A percentile compares a stretch with the other conserved stretches of the same genome.
Conservation (phyloP, 2,113 vertebrate genomes). For the Boulengeromyrus knoepffleri region DNA sequence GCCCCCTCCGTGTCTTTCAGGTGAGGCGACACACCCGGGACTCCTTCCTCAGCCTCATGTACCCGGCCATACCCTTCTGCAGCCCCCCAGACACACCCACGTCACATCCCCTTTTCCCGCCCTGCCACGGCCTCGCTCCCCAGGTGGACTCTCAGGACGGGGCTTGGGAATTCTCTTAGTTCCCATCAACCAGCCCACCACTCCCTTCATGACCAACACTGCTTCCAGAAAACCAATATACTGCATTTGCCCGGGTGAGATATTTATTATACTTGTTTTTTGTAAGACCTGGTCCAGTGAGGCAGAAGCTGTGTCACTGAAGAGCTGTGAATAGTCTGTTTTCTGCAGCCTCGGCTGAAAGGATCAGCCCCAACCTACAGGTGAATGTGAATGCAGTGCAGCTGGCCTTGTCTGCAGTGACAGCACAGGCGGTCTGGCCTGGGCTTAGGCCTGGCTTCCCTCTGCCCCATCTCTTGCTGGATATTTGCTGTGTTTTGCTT, state of each 20-base stretch:
- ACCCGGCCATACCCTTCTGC: constrained; percentile 68
- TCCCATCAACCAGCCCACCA: not conserved
- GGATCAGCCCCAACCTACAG: not conserved
- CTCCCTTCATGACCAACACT: constrained; percentile 23
- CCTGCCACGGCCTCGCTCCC: constrained; percentile 34
- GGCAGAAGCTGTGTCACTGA: constrained; percentile 27
- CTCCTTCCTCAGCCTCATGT: constrained; percentile 79
- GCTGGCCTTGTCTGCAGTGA: not conserved
- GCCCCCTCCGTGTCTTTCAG: constrained; percentile 46
- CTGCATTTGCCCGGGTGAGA: constrained; percentile 33
- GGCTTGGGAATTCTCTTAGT: constrained; percentile 61
- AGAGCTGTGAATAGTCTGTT: constrained; percentile 31
- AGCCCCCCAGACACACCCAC: constrained; percentile 54
- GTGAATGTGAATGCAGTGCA: not conserved
- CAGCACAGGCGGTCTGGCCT: not conserved
- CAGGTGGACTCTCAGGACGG: constrained; percentile 37
- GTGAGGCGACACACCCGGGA: constrained; percentile 79
- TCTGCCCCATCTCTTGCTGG: not conserved
- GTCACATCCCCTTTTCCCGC: constrained; percentile 43
- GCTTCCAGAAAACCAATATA: constrained; percentile 48
- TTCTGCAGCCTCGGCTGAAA: not conserved
- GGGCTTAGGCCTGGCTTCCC: not conserved
- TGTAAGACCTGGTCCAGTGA: not conserved
- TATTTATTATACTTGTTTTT: constrained; percentile 27
- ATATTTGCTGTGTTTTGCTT: not conserved